Percentiles rank a stretch among this genome's conserved stretches.
phyloP scores from a whole-genome alignment of 2,113 vertebrate genomes.

The Phaethornis superciliosus region DNA sequence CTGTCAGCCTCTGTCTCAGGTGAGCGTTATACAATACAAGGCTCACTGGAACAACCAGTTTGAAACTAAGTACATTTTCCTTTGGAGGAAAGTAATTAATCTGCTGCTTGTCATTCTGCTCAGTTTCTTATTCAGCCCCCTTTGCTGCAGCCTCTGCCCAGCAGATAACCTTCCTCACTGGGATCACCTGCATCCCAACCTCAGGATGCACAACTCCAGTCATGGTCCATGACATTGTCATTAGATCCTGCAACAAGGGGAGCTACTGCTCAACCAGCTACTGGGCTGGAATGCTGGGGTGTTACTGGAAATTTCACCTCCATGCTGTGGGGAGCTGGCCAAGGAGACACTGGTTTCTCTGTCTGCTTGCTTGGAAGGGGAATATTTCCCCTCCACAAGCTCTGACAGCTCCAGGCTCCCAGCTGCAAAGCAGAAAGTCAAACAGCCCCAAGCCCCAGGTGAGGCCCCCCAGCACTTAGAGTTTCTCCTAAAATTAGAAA shows the following conservation, averaged over 20 bases:
- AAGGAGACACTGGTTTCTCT: background rate
- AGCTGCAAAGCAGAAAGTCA: background rate
- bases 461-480: background rate
- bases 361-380: background rate
- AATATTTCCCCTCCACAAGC: background rate
- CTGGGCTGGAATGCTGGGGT: background rate
- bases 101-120: slow-evolving; percentile 52
- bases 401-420: background rate
- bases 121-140: background rate
- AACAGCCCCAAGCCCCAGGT: background rate
- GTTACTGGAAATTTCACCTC: background rate
- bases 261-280: background rate
- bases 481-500: background rate
- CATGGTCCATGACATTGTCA: background rate
- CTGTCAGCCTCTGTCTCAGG: slow-evolving; percentile 66
- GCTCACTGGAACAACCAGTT: slow-evolving; percentile 52
- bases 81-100: slow-evolving; percentile 63
- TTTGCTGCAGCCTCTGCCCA: background rate
- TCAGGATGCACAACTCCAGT: background rate
- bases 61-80: slow-evolving; percentile 54
- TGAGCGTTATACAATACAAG: slow-evolving; percentile 51
- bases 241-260: background rate
- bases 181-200: slow-evolving; percentile 36
- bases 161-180: background rate
- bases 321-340: background rate